Base-by-base conservation (phyloP, 1,140 invertebrate genomes). In the Calephelis virginiensis region DNA sequence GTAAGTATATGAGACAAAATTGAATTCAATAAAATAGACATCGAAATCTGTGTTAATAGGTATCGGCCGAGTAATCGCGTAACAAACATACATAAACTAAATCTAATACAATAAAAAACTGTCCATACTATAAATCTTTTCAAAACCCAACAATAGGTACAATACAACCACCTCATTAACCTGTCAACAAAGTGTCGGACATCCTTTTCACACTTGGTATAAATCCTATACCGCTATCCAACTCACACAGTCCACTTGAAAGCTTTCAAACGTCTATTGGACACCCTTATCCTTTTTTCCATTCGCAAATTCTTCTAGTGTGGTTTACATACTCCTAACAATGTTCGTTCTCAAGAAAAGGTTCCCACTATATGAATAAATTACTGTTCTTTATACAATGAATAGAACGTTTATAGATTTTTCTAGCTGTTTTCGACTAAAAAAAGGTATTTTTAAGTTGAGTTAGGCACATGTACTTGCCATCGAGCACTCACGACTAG, bases 151-250 rank as follows among this genome's bases (percentile, higher is more conserved):
- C 53, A 56, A 56, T 63, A 14, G 12, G 43, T 63, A 63, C 37
- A 17, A 56, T 56, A 56, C 53, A 37, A 37, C 17, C 53, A 28
- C 53, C 65, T 67, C 66, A 71, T 71, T 71, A 67, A 64, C 65
- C 69, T 71, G 66, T 67, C 69, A 67, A 69, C 67, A 69, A 69
- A 64, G 53, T 56, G 53, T 56, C 53, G 56, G 56, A 46, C 50
- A 49, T 64, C 59, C 46, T 62, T 48, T 46, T 66, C 59, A 47
- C 63, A 50, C 56, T 61, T 47, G 28, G 4, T 28, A 7, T 56
- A 56, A 11, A 56, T 64, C 59, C 45, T 17, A 47, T 56, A 61
- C n/a, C 43, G 17, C 56, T 59, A 60, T 66, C 12, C 53, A 56
- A 48, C 63, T 63, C 64, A 61, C 50, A 50, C 67, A 64, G 65